Conservation (phyloP, 2,113 vertebrate species). For the Glaucomys volans region DNA sequence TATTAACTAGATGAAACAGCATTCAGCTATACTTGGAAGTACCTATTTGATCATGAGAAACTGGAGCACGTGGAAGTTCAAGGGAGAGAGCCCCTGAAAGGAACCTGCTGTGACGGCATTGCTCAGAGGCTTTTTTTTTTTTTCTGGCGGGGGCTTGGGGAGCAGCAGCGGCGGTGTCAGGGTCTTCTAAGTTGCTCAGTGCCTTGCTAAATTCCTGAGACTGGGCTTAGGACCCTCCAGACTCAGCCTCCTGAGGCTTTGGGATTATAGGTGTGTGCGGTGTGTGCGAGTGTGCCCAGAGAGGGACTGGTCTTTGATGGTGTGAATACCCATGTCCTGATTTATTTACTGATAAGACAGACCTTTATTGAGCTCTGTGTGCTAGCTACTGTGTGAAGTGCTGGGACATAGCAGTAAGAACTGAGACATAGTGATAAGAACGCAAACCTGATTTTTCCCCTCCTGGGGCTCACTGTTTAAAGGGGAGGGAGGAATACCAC, state of each 20-base stretch:
- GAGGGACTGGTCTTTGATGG: too few relatives aligned
- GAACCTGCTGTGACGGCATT: background rate
- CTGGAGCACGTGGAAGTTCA: background rate
- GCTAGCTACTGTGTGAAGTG: background rate
- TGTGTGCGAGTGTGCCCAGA: too few relatives aligned
- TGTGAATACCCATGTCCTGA: background rate
- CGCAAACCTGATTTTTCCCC: background rate
- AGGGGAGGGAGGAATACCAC: background rate
- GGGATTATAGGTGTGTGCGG: too few relatives aligned
- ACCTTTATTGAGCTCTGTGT: background rate
- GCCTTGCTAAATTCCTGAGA: too few relatives aligned
- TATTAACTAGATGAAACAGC: background rate
- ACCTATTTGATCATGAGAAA: background rate
- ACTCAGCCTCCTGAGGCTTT: too few relatives aligned
- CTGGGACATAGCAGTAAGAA: background rate
- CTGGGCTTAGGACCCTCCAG: too few relatives aligned
- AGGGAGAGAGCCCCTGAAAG: background rate
- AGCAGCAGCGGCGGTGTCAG: too few relatives aligned
- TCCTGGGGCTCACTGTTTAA: background rate
- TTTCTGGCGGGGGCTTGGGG: too few relatives aligned
- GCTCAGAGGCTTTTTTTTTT: background rate
- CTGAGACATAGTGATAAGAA: background rate
- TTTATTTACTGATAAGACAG: background rate
- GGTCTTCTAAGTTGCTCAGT: too few relatives aligned
- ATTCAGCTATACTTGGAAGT: background rate